Conservation (phyloP, 1,140 invertebrate genomes). For the Leucophenga varia region DNA sequence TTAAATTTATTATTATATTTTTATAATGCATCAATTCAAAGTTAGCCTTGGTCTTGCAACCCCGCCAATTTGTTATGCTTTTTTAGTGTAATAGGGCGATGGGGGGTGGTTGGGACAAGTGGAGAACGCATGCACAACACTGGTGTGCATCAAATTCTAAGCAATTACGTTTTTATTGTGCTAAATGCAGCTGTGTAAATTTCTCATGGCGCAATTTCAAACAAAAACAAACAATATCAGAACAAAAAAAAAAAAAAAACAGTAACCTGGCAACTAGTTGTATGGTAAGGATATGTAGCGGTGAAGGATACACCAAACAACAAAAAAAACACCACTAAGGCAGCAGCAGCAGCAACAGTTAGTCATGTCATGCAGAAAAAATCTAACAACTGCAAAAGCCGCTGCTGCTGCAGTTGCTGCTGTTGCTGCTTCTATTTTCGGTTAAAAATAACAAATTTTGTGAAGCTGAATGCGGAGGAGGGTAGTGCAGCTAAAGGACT, state of each 20-base stretch:
- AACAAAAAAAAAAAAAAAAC: too few species aligned
- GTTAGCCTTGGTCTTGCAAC: too few species aligned
- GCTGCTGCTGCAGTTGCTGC: slow-evolving; percentile 9
- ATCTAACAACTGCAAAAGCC: slow-evolving; percentile 24
- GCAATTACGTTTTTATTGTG: slow-evolving; percentile 54
- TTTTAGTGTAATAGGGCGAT: background rate
- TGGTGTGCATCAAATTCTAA: slow-evolving; percentile 50
- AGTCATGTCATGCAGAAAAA: too few species aligned
- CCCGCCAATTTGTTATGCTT: too few species aligned
- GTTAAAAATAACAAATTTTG: too few species aligned
- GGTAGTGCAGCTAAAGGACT: too few species aligned
- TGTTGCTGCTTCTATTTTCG: background rate
- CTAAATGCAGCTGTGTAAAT: slow-evolving; percentile 54
- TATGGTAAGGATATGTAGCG: slow-evolving; percentile 1
- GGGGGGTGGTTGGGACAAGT: slow-evolving; percentile 1
- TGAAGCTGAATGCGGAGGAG: too few species aligned
- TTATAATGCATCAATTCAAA: too few species aligned
- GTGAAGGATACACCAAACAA: slow-evolving; percentile 37
- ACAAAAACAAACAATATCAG: slow-evolving; percentile 53
- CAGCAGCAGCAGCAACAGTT: slow-evolving; percentile 7
- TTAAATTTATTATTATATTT: too few species aligned
- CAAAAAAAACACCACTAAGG: slow-evolving; percentile 18
- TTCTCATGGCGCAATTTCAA: slow-evolving; percentile 54
- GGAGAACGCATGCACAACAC: slow-evolving; percentile 32
- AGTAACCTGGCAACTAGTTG: background rate